These are phyloP conservation scores for Philonicus albiceps DNA, from an alignment of 2,888 invertebrate species.

Conservation along the genomic window DNA sequence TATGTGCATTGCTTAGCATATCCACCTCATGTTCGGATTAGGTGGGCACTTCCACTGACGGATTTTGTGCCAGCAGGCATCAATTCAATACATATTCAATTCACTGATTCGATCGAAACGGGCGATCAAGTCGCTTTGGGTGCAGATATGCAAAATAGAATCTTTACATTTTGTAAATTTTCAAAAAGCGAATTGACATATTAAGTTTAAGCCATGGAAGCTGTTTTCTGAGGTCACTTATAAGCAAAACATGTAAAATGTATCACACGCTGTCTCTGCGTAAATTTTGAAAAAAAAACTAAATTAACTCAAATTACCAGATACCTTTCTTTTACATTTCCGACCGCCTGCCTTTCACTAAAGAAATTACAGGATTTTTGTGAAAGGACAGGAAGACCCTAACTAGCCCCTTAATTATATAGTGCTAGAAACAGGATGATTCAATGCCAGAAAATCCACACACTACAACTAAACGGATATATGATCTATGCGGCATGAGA, in stretches of 20 bases:
- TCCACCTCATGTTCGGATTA: background rate
- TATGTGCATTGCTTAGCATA: background rate
- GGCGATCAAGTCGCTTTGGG: background rate
- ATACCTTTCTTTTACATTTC: background rate
- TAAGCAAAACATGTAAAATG: background rate
- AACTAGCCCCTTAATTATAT: background rate
- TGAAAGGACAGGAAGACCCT: background rate
- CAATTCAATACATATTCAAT: background rate
- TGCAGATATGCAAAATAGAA: background rate
- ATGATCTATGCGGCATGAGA: background rate
- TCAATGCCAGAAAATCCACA: background rate
- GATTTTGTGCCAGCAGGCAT: background rate
- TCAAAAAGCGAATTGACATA: background rate
- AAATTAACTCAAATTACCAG: background rate
- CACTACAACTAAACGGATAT: background rate
- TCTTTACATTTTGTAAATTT: background rate
- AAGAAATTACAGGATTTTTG: background rate
- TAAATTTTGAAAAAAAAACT: background rate
- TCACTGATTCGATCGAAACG: background rate
- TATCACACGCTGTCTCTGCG: background rate
- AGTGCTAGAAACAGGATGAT: background rate
- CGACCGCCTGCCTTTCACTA: background rate
- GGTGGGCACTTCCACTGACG: background rate
- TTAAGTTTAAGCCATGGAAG: background rate
- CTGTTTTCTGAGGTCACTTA: background rate